Evolutionary conservation across 2,113 vertebrate species (phyloP).

Genomic region (Turdus rufiventris): DNA sequence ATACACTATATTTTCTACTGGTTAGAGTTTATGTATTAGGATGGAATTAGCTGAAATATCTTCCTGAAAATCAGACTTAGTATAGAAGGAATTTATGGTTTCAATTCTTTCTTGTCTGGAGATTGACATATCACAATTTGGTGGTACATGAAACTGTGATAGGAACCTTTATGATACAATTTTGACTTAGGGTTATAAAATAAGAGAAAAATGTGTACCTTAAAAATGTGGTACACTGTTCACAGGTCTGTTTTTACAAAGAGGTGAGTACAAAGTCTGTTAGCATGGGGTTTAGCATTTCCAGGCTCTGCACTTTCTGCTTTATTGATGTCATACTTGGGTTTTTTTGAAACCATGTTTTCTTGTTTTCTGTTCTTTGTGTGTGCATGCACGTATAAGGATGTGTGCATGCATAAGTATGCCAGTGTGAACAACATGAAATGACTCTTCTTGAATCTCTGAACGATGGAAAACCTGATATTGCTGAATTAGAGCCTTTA

Average conservation of each 20-base stretch:
- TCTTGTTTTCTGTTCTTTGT: background rate
- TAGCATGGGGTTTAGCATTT: background rate
- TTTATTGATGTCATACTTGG: background rate
- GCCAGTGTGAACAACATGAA: background rate
- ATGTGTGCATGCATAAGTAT: background rate
- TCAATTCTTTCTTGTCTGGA: background rate
- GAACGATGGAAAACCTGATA: background rate
- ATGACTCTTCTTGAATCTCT: background rate
- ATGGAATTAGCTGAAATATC: background rate
- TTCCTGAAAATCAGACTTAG: background rate
- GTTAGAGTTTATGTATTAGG: background rate
- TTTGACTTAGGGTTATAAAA: background rate
- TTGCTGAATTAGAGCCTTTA: background rate
- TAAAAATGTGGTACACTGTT: background rate
- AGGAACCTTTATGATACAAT: background rate
- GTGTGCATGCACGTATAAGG: background rate
- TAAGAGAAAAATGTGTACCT: background rate
- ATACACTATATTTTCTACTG: background rate
- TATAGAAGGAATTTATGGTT: background rate
- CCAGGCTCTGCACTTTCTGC: background rate
- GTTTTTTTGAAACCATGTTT: background rate
- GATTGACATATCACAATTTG: background rate
- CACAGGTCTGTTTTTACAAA: background rate
- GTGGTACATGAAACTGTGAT: background rate
- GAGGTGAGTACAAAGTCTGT: background rate